A percentile compares a stretch with the other conserved stretches of the same genome.
Conservation (phyloP, 2,888 invertebrate genomes). For the Drosophila acutilabella region DNA sequence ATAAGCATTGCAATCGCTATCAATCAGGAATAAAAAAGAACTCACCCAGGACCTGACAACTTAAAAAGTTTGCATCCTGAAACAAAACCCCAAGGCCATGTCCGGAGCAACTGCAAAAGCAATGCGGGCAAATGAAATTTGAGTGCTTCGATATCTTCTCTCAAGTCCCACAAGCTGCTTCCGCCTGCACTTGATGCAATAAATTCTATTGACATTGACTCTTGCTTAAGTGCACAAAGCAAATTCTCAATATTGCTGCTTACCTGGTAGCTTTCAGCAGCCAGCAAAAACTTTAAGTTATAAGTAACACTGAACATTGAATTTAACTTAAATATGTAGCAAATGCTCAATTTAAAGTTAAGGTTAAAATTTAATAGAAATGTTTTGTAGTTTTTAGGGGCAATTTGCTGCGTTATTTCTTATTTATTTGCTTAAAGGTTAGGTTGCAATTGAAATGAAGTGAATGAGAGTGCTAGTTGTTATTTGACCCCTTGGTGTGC, state of each 20-base stretch:
- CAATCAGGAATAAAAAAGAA: slow-evolving; percentile 53
- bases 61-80: slow-evolving; percentile 44
- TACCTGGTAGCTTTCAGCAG: slow-evolving; percentile 44
- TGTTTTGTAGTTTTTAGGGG: neutral
- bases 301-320: neutral
- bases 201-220: slow-evolving; percentile 56
- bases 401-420: slow-evolving; percentile 3
- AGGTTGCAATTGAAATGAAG: slow-evolving; percentile 28
- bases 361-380: neutral
- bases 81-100: slow-evolving; percentile 21
- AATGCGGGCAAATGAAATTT: slow-evolving; percentile 51
- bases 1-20: slow-evolving; percentile 50
- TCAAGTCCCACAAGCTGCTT: slow-evolving; percentile 7
- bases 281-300: slow-evolving; percentile 29
- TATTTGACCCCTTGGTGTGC: slow-evolving; percentile 17
- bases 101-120: slow-evolving; percentile 15
- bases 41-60: slow-evolving; percentile 33
- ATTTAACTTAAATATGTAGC: neutral
- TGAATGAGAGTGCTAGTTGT: slow-evolving; percentile 13
- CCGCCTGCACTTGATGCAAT: slow-evolving; percentile 42
- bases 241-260: slow-evolving; percentile 37
- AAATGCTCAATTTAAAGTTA: neutral
- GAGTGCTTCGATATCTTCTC: slow-evolving; percentile 34
- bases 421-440: slow-evolving; percentile 14
- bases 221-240: slow-evolving; percentile 33